These are phyloP conservation scores for Strix uralensis DNA, from an alignment of 2,113 vertebrate genomes.

Conservation along the genomic window DNA sequence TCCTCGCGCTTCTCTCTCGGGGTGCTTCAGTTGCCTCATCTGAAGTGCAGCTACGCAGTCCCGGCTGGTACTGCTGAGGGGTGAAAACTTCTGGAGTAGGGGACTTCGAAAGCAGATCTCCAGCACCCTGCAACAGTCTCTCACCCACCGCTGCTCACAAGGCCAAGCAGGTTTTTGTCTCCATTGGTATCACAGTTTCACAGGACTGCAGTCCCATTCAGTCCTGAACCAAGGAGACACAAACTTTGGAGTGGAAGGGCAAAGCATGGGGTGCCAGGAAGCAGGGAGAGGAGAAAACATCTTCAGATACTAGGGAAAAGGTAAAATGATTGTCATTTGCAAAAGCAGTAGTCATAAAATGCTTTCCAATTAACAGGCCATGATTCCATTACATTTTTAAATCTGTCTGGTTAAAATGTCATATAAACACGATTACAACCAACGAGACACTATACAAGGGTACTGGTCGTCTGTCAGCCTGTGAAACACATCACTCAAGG, in stretches of 20 bases:
- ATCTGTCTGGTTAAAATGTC: neutral
- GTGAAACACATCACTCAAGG: neutral
- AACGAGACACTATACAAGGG: neutral
- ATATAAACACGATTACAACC: neutral
- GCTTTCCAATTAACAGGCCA: neutral
- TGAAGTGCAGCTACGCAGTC: fast-evolving
- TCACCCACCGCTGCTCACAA: neutral
- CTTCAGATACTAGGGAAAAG: neutral
- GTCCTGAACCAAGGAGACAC: neutral
- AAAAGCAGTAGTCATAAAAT: neutral
- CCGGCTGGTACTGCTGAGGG: neutral
- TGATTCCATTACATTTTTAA: neutral
- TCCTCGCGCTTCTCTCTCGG: neutral
- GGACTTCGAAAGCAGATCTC: neutral
- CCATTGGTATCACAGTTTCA: neutral
- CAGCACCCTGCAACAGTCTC: neutral
- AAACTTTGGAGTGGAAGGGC: neutral
- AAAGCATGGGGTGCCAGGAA: fast-evolving
- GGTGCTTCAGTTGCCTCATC: fast-evolving
- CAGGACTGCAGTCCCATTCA: neutral
- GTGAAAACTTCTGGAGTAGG: neutral
- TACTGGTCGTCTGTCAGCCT: neutral
- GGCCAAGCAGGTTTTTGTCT: neutral
- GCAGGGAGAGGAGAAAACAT: neutral
- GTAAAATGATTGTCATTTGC: neutral